Percentiles rank a stretch among this genome's conserved stretches.
These are phyloP conservation scores for Chiroxiphia lanceolata DNA, from an alignment of 2,797 vertebrate species.

Conservation along the genomic window DNA sequence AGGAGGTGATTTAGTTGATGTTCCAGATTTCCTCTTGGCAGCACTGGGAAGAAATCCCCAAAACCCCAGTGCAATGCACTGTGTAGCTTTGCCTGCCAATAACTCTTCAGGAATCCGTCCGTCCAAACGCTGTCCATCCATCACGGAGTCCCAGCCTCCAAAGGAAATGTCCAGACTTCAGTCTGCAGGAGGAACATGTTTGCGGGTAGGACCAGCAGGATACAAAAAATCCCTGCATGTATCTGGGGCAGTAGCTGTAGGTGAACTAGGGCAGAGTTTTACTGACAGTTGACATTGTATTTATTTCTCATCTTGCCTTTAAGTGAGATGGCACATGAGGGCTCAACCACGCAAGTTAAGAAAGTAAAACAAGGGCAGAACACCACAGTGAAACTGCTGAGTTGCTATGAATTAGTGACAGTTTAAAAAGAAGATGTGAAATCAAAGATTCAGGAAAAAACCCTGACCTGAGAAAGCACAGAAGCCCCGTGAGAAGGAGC, in stretches of 20 bases:
- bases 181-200: background rate
- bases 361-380: background rate
- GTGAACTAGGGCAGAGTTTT: background rate
- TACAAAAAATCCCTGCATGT: background rate
- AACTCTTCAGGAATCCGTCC: background rate
- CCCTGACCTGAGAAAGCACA: background rate
- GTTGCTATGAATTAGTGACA: background rate
- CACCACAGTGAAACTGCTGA: background rate
- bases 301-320: background rate
- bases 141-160: rapidly evolving
- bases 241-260: background rate
- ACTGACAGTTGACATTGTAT: background rate
- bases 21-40: background rate
- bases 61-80: background rate
- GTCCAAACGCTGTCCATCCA: background rate
- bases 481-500: background rate
- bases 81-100: background rate
- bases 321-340: background rate
- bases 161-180: background rate
- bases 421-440: background rate
- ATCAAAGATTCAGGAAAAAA: background rate
- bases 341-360: background rate
- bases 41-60: background rate
- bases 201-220: background rate
- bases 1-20: background rate